Evolutionary conservation across 1,140 invertebrate species (phyloP), one percentile per base, ranked within the genome.

Genomic region (Drosophila parvula): DNA sequence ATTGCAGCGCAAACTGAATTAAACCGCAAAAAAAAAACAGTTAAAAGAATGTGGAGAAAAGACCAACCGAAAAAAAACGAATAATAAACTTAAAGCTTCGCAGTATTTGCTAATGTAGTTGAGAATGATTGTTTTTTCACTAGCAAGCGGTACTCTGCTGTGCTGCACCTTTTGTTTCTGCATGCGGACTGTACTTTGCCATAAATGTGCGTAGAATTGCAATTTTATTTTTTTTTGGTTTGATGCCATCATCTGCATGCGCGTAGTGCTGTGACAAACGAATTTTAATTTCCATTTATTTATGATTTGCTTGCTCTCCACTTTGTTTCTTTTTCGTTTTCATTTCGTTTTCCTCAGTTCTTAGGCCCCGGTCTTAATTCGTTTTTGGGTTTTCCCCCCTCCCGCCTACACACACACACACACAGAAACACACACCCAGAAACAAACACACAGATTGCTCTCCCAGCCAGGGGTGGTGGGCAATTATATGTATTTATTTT

Each of bases 91-190:
- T 90, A 90, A 90, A 90, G 88, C 88, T 90, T 90, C 88, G 88
- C 88, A 90, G 88, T 90, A 90, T 90, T 88, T 88, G 83, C 83
- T 88, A 88, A 88, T 89, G 79, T 85, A 85, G 81, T 79, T 88
- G 78, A 73, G 83, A 67, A 86, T 86, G 82, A 68, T 64, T 74
- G 51, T 67, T 57, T 53, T 75, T 77, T 41, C 14, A 36, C 64
- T 67, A 68, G 61, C 56, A 53, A 83, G 77, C 77, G 44, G 50
- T 73, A 81, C 77, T 70, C 56, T 74, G 74, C 61, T 58, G 28
- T 22, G 65, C 45, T 51, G 65, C 75, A 82, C 45, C 69, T 75
- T 79, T 76, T 55, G 64, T 65, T 86, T 71, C 60, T 41, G 77
- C 56, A 85, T 71, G 62, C 38, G 56, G 70, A 65, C 62, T 82